Evolutionary conservation across 2,888 invertebrate genomes (phyloP).

Genomic region (Lycocerus yunnanus): DNA sequence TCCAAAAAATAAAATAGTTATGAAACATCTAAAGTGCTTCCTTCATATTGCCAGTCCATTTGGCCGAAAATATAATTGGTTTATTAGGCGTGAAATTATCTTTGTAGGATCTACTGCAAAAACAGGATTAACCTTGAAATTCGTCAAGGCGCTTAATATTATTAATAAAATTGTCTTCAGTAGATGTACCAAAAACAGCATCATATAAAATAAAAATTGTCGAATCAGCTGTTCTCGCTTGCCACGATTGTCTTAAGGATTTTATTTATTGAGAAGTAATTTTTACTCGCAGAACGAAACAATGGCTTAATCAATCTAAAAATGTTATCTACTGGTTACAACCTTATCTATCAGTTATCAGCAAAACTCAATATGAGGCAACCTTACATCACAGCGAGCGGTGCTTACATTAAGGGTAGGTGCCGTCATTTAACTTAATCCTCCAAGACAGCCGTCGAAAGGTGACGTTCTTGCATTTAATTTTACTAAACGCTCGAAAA

Average conservation of each 20-base stretch:
- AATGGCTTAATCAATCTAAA: neutral
- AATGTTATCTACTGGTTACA: neutral
- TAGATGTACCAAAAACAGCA: no score
- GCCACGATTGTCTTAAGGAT: neutral
- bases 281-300: neutral
- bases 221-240: neutral
- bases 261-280: neutral
- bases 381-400: slow-evolving; percentile 17
- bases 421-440: slow-evolving; percentile 14
- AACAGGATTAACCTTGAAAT: no score
- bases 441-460: slow-evolving; percentile 20
- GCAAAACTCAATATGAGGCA: slow-evolving; percentile 23
- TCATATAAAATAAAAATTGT: neutral
- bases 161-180: no score
- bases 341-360: slow-evolving; percentile 24
- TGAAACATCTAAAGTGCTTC: no score
- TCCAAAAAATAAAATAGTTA: no score
- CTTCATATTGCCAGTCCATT: no score
- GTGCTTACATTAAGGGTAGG: slow-evolving; percentile 31
- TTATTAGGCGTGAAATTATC: no score
- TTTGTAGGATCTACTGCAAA: no score
- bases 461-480: slow-evolving; percentile 13
- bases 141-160: no score
- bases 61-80: no score
- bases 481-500: neutral